Base-by-base conservation (phyloP, 2,888 invertebrate genomes). In the Ophion ellenae region DNA sequence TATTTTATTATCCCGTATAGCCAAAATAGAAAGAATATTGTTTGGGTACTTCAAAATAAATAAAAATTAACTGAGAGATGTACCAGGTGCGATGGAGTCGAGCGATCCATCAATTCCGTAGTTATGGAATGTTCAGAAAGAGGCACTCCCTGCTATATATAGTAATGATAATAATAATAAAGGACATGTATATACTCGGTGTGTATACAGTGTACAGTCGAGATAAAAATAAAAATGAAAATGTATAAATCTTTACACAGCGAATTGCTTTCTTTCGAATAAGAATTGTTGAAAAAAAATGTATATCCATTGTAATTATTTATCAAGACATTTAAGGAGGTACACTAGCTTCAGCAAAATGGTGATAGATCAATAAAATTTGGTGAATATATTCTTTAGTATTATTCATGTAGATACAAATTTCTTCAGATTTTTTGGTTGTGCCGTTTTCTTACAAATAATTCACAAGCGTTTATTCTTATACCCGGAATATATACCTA, bases 81-180 rank as follows among this genome's bases (percentile, higher is more conserved):
- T 57, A 75, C 40, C 53, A 76, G 67, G 47, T 61, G 77, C 47
- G 47, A 24, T 36, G 40, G 57, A 63, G 64, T 45, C 57, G 69
- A 61, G 69, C 85, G 81, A 85, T 85, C 82, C 66, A 85, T 85
- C 85, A 85, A 75, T 82, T 79, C 59, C 45, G 63, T 75, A 32
- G 57, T 79, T 73, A 73, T 36, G 73, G 71, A 71, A 64, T 71
- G 64, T 69, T 40, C 53, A 71, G 28, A 53, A 32, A 73, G 47
- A 28, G 57, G 63, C 47, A 79, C 17, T 36, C 61, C 45, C 71
- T 20, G 64, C 61, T 71, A 57, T 81, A 73, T 84, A 77, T 47
- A 47, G 14, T 11, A 14, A 14, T 47, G 9, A 47, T 14, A 14
- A 47, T 47, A 47, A 47, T 81, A 66, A 85, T 81, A 81, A 75